Conservation (phyloP, 2,888 invertebrate species). For the Mimachlamys varia region DNA sequence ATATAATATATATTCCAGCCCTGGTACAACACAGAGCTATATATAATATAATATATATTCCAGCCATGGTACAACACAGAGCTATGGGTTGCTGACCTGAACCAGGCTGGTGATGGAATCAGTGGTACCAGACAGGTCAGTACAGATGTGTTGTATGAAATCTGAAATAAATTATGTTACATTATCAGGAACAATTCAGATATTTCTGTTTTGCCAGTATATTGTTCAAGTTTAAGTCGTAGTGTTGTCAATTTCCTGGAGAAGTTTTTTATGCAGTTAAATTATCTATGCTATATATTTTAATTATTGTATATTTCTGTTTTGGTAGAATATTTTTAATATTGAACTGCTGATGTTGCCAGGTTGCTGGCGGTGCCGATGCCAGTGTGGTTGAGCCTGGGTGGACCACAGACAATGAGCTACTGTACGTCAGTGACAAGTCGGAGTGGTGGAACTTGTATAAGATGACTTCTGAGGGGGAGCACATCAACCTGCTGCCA, state of each 20-base stretch:
- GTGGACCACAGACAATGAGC: conserved; percentile 77
- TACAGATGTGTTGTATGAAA: too few species aligned
- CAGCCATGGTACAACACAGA: conserved; percentile 82
- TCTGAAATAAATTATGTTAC: too few species aligned
- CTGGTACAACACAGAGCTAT: conserved; percentile 81
- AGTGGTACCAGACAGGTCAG: conserved; percentile 65
- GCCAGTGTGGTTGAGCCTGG: conserved; percentile 78
- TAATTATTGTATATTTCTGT: too few species aligned
- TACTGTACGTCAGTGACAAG: conserved; percentile 79
- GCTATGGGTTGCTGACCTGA: conserved; percentile 76
- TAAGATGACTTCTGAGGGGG: conserved; percentile 68
- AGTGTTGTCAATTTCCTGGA: too few species aligned
- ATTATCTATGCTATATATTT: too few species aligned
- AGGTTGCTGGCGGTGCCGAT: conserved; percentile 71
- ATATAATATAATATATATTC: conserved; percentile 50
- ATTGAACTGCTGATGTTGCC: conserved; percentile 39
- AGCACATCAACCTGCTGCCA: conserved; percentile 70
- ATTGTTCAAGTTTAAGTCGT: too few species aligned
- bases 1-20: conserved; percentile 74
- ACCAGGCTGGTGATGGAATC: conserved; percentile 61
- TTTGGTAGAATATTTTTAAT: too few species aligned
- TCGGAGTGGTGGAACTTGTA: conserved; percentile 82
- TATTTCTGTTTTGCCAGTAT: too few species aligned
- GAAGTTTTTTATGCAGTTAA: too few species aligned
- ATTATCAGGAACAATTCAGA: too few species aligned